Base-by-base conservation (phyloP, 2,113 vertebrate genomes). In the Pyrgilauda ruficollis region DNA sequence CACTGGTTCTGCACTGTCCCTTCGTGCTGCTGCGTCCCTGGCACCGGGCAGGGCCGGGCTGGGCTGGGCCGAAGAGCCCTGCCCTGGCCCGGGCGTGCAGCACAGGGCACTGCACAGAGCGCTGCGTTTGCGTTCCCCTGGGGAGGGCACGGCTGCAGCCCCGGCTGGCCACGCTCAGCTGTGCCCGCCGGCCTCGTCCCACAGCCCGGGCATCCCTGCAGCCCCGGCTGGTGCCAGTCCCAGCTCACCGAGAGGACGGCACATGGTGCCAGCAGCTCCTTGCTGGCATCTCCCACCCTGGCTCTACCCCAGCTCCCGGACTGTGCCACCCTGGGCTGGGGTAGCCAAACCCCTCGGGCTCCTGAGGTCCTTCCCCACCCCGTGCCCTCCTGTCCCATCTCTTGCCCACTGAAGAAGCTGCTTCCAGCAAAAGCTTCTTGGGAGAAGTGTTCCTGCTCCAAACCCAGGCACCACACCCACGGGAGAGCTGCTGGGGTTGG, bases 1-100 rank as follows among this genome's bases (percentile, higher is more conserved):
- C 1, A 3, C 5, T 2, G 22, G 24, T 10, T 20, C 39, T 23
- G 33, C n/a, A 3, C 10, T 0, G 2, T 21, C 23, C 33, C 18
- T 5, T 2, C 8, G 39, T 8, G 1, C 13, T 4, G 8, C 58
- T 4, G 0, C 5, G 35, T 12, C 68, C 47, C 56, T 37, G 56
- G 26, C 49, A 15, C 5, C 0, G 47, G 56, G 61, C 41, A 35
- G 30, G 53, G 53, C 53, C 2, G 44, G 44, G 44, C 44, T 7
- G 46, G 53, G 19, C 7, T 19, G 49, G 49, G 24, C 24, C 6
- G 30, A 6, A 21, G 35, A 15, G 39, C n/a, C 61, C 23, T 11
- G 27, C 12, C n/a, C 23, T 1, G 28, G 59, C 7, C 35, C 2
- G 61, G 37, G 23, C 0, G 1, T 26, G 82, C 81, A 69, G 58